These are phyloP conservation scores for Monopis laevigella DNA, from an alignment of 2,888 invertebrate genomes.

Conservation along the genomic window DNA sequence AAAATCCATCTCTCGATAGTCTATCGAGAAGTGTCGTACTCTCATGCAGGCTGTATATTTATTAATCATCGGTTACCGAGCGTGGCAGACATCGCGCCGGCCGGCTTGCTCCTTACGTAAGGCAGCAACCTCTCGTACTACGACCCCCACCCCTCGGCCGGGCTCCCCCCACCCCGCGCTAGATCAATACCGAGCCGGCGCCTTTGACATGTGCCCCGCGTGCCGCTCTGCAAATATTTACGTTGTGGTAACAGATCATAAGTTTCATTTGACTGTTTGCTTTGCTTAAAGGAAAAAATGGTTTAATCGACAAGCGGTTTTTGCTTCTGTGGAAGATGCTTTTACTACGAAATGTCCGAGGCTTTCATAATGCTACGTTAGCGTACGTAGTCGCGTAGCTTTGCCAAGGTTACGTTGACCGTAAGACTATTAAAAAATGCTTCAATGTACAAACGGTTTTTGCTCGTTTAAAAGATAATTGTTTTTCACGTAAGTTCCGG, in stretches of 20 bases:
- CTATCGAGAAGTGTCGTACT: too few relatives aligned
- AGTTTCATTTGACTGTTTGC: constrained; percentile 49
- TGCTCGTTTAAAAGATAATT: too few relatives aligned
- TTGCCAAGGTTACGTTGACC: too few relatives aligned
- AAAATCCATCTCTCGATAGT: too few relatives aligned
- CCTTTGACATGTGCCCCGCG: constrained; percentile 64
- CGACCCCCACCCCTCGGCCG: constrained; percentile 25
- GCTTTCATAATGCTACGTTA: too few relatives aligned
- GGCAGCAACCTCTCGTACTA: constrained; percentile 45
- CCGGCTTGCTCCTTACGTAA: constrained; percentile 59
- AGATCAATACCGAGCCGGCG: constrained; percentile 63
- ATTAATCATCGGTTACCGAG: constrained; percentile 19
- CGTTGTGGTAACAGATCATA: constrained; percentile 62
- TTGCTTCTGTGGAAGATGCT: too few relatives aligned
- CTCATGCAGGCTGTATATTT: too few relatives aligned
- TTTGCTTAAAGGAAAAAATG: constrained; percentile 25
- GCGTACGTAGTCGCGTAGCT: too few relatives aligned
- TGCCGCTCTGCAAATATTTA: constrained; percentile 62
- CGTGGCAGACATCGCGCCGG: constrained; percentile 43
- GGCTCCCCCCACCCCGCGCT: constrained; percentile 31
- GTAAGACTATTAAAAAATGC: too few relatives aligned
- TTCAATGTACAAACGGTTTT: too few relatives aligned
- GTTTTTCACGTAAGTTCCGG: too few relatives aligned
- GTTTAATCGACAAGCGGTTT: constrained; percentile 29
- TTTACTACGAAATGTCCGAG: too few relatives aligned